These are phyloP conservation scores for Aphidius colemani DNA, from an alignment of 2,888 invertebrate genomes.

Conservation along the genomic window DNA sequence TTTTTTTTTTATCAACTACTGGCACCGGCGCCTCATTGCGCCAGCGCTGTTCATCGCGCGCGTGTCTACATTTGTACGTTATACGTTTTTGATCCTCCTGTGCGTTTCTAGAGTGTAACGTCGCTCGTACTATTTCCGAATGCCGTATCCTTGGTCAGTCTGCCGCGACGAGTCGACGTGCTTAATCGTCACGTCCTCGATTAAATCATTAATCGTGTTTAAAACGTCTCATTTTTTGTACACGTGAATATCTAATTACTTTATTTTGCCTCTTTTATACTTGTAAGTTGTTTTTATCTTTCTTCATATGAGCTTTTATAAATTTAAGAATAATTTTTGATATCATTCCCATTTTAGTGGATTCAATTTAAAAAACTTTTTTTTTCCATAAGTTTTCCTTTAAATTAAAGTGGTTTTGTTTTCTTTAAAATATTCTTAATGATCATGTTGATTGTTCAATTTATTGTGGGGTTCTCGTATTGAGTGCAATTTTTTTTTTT, in stretches of 20 bases:
- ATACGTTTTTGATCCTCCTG: conserved; percentile 20
- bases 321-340: no score
- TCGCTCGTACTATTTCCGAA: conserved; percentile 35
- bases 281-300: conserved; percentile 15
- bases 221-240: no score
- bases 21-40: conserved; percentile 42
- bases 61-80: conserved; percentile 42
- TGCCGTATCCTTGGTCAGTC: conserved; percentile 42
- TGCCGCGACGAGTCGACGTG: conserved; percentile 44
- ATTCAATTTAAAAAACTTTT: no score
- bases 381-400: no score
- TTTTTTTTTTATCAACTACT: conserved; percentile 4
- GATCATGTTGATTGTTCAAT: no score
- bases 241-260: no score
- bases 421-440: no score
- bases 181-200: conserved; percentile 33
- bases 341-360: no score
- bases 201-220: not conserved
- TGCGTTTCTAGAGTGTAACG: conserved; percentile 22
- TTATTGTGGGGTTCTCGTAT: no score
- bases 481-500: no score
- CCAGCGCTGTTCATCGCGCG: conserved; percentile 44
- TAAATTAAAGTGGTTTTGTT: no score
- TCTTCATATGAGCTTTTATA: conserved; percentile 2
- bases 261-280: no score